phyloP scores from a whole-genome alignment of 2,888 invertebrate species.

The Timandra comae region DNA sequence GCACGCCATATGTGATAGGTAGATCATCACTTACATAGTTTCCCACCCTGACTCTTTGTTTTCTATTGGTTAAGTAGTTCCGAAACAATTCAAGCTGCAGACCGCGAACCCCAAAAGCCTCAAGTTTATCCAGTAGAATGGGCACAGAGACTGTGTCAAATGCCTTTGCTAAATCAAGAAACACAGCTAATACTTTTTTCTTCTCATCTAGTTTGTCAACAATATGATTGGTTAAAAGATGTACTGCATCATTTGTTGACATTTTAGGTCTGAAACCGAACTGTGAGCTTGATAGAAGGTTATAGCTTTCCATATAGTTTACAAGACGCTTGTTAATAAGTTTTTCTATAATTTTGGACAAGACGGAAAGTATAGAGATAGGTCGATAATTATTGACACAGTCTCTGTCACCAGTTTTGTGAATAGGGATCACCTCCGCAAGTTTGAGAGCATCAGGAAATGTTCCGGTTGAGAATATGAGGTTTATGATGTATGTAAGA shows the following conservation, averaged over 20 bases:
- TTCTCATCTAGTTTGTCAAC: background rate
- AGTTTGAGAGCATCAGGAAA: background rate
- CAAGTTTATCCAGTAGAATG: background rate
- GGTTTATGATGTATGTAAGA: background rate
- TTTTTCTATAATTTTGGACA: background rate
- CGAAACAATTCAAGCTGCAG: background rate
- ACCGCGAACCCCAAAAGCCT: background rate
- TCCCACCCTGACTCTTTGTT: background rate
- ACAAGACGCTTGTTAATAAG: background rate
- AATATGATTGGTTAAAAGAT: background rate
- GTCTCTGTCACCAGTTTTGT: background rate
- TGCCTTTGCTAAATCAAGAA: conserved; percentile 1
- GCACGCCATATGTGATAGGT: background rate
- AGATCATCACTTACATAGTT: background rate
- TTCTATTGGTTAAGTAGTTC: background rate
- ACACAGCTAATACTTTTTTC: background rate
- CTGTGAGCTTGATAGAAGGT: background rate
- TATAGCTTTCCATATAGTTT: background rate
- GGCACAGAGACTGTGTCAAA: too few species aligned
- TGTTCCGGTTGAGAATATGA: background rate
- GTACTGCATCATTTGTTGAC: conserved; percentile 1
- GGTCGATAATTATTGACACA: background rate
- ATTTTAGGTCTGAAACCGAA: background rate
- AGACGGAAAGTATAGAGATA: too few species aligned
- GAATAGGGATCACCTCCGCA: background rate